Evolutionary conservation across 2,888 invertebrate species (phyloP), one percentile per base, ranked within the genome.

Genomic region (Ommatoiulus sabulosus): DNA sequence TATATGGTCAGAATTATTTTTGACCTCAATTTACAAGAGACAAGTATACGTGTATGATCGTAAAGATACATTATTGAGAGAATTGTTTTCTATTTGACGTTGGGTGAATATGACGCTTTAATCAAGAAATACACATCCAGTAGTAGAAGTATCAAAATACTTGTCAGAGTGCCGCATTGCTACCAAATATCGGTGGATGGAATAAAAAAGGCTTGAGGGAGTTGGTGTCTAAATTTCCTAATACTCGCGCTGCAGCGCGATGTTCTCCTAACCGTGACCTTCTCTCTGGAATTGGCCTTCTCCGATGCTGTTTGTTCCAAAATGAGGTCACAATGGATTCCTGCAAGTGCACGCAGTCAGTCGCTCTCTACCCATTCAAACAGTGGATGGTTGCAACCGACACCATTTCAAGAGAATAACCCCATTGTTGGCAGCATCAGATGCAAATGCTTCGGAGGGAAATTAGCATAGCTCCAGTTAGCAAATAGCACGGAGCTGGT

Each of bases 231-330:
- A 63, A 63, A 63, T 63, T 72, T 52, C 52, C 8, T 52, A 52
- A 52, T 52, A 52, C 52, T 52, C 15, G 52, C 15, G 8, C 52
- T 52, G 24, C 72, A 72, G 7, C 5, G 7, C 24, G 72, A 20
- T 72, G 72, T 72, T 72, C 72, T 72, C 72, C 72, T 72, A 72
- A 72, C 72, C 72, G 72, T 72, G 72, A 72, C 72, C 72, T 72
- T 72, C 72, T 63, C n/a, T 72, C n/a, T 72, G 72, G 24, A 72
- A 72, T 72, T 72, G 72, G 24, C 72, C 72, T 72, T 72, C 72
- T 24, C 24, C 72, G 72, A 72, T 72, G 72, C 72, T 72, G 72
- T 20, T 72, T 72, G 72, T 72, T 72, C 7, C 72, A 24, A 72
- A 72, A 72, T 72, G 72, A 72, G 72, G 72, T 72, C 72, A 72